Conservation (phyloP, 2,113 vertebrate species). For the Rhipidura dahli region DNA sequence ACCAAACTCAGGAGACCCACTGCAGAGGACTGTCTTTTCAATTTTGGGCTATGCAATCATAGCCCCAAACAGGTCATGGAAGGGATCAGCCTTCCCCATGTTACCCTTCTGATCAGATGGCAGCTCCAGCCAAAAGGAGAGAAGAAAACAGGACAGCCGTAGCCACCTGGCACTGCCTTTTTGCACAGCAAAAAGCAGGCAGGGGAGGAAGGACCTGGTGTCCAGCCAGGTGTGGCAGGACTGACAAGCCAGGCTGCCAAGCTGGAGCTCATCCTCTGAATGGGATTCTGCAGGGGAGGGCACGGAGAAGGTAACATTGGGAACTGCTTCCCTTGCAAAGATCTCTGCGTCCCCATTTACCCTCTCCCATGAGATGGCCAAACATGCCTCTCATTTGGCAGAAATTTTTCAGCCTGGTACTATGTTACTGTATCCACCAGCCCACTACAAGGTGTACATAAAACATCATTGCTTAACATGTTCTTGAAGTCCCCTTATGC, state of each 20-base stretch:
- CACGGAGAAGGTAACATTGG: neutral
- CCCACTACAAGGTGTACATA: fast-evolving
- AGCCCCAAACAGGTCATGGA: neutral
- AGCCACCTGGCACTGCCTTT: neutral
- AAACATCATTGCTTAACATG: neutral
- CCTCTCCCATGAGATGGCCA: neutral
- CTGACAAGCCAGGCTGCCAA: neutral
- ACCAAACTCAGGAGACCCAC: neutral
- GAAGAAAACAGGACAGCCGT: neutral
- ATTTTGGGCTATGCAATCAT: neutral
- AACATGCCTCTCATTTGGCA: neutral
- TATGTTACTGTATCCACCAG: neutral
- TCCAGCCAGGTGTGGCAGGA: neutral
- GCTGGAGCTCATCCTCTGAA: neutral
- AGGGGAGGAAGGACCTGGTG: neutral
- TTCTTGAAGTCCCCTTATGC: neutral
- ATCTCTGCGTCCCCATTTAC: neutral
- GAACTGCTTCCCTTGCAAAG: neutral
- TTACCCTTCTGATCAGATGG: neutral
- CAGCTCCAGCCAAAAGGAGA: neutral
- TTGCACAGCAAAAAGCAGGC: neutral
- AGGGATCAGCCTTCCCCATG: neutral
- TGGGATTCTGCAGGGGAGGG: neutral
- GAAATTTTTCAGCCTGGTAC: neutral
- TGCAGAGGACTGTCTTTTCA: neutral